phyloP scores from a whole-genome alignment of 92 coral and sea anemone genomes.

The Bergia sp. region DNA sequence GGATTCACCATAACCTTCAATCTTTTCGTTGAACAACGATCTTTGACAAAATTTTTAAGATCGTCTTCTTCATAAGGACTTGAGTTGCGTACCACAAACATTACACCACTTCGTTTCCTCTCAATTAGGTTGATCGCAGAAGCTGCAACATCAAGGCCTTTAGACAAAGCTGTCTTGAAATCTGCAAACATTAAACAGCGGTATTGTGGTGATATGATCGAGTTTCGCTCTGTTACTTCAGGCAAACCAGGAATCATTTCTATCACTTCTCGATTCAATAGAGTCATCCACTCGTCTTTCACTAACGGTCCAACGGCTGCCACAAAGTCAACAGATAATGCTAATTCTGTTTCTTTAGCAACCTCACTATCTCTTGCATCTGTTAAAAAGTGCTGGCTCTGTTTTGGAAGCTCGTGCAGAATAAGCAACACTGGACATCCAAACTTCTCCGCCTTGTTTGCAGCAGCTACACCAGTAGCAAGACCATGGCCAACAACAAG shows the following conservation, averaged over 20 bases:
- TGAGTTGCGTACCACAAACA: background rate
- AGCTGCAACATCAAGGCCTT: constrained; percentile 10
- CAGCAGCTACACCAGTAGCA: constrained; percentile 59
- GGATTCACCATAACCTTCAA: background rate
- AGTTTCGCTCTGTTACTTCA: constrained; percentile 49
- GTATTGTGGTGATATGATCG: constrained; percentile 52
- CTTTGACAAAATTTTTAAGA: background rate
- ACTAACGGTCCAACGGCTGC: constrained; percentile 59
- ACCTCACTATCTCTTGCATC: background rate
- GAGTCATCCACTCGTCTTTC: constrained; percentile 57
- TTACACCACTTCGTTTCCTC: background rate
- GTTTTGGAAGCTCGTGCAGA: constrained; percentile 57
- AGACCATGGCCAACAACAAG: constrained; percentile 69
- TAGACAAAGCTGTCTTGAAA: background rate
- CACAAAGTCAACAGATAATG: background rate
- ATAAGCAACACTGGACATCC: constrained; percentile 60
- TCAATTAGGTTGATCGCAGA: background rate
- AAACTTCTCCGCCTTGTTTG: constrained; percentile 43
- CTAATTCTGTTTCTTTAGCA: background rate
- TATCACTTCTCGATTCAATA: constrained; percentile 56
- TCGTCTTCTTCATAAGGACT: background rate
- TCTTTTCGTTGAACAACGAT: background rate
- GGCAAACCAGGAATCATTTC: constrained; percentile 70
- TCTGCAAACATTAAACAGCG: constrained; percentile 43
- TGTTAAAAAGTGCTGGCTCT: background rate